These are phyloP conservation scores for Harpalus rubripes DNA, from an alignment of 2,888 invertebrate species.

Conservation along the genomic window DNA sequence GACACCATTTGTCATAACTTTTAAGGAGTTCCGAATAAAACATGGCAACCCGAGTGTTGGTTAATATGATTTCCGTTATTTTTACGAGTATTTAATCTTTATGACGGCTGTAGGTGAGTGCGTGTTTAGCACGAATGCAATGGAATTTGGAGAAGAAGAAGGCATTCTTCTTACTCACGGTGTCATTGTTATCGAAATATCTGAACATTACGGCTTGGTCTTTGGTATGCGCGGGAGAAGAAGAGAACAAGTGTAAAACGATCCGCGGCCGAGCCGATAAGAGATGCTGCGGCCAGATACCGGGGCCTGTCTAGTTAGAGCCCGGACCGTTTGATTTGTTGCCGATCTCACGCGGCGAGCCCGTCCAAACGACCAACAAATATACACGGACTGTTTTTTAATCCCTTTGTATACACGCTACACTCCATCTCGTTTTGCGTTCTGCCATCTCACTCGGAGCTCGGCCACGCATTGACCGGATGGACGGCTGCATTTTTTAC, in stretches of 20 bases:
- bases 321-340: constrained; percentile 72
- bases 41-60: background rate
- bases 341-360: constrained; percentile 70
- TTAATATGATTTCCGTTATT: constrained; percentile 48
- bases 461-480: constrained; percentile 38
- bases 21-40: too few relatives aligned
- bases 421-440: constrained; percentile 47
- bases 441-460: constrained; percentile 34
- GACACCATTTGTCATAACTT: too few relatives aligned
- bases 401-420: constrained; percentile 69
- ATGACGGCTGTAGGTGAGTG: constrained; percentile 47
- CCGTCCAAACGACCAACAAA: constrained; percentile 66
- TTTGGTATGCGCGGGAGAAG: constrained; percentile 61
- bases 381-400: constrained; percentile 70
- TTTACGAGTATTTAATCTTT: constrained; percentile 58
- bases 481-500: constrained; percentile 52
- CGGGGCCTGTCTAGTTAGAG: constrained; percentile 71
- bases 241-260: constrained; percentile 66
- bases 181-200: constrained; percentile 66
- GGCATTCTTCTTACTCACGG: constrained; percentile 49
- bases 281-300: constrained; percentile 71
- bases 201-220: constrained; percentile 61
- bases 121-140: constrained; percentile 27
- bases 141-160: constrained; percentile 40
- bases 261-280: constrained; percentile 60